These are phyloP conservation scores for Lutraria lutraria DNA, from an alignment of 2,888 invertebrate species.

Conservation along the genomic window DNA sequence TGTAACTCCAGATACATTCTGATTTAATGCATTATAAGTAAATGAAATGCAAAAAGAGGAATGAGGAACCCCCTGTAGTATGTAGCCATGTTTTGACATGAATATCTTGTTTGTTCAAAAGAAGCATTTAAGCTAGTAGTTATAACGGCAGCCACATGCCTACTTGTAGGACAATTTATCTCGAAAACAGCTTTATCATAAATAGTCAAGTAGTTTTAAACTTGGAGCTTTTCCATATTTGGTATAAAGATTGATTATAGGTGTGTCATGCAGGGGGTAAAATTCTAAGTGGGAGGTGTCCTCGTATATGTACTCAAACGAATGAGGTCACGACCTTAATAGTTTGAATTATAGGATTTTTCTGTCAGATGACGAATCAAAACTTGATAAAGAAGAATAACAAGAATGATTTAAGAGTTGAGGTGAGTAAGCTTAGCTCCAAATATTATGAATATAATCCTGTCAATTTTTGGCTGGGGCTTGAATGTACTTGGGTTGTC, in stretches of 20 bases:
- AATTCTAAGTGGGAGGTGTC: constrained; percentile 63
- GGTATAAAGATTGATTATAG: constrained; percentile 49
- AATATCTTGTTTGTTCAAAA: constrained; percentile 11
- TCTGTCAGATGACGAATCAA: constrained; percentile 36
- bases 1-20: not conserved
- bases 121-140: constrained; percentile 1
- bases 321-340: constrained; percentile 14
- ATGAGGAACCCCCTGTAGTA: not conserved
- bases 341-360: constrained; percentile 7
- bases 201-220: constrained; percentile 35
- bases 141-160: not conserved
- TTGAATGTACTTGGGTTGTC: not conserved
- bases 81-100: not conserved
- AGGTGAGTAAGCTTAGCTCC: not conserved
- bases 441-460: not conserved
- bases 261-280: constrained; percentile 60
- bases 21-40: constrained; percentile 9
- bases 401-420: constrained; percentile 5
- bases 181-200: constrained; percentile 37
- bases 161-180: constrained; percentile 31
- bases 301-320: constrained; percentile 57
- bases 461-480: not conserved
- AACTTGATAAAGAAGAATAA: constrained; percentile 18
- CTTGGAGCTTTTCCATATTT: constrained; percentile 51
- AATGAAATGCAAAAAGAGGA: constrained; percentile 9